Evolutionary conservation across 2,797 vertebrate species (phyloP).

Genomic region (Gymnothorax reevesii): DNA sequence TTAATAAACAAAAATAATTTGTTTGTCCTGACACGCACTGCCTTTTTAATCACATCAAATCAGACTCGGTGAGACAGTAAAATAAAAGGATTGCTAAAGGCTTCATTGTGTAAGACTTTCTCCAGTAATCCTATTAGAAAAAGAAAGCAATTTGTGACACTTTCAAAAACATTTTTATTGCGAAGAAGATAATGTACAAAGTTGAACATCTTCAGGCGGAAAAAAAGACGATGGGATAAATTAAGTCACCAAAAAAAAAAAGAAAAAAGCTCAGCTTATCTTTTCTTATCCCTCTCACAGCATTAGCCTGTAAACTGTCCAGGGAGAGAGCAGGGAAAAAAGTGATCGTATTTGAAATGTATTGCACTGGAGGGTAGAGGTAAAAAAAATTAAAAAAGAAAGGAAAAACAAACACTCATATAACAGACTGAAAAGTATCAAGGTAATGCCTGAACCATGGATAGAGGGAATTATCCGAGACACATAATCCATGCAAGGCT

Average conservation of each 20-base stretch:
- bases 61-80: conserved; percentile 48
- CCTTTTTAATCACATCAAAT: conserved; percentile 48
- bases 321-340: conserved; percentile 22
- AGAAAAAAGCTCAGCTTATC: conserved; percentile 40
- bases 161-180: conserved; percentile 57
- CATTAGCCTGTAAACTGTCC: conserved; percentile 36
- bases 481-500: conserved; percentile 41
- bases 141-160: conserved; percentile 57
- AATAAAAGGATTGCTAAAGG: conserved; percentile 35
- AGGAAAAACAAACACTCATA: not conserved
- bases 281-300: conserved; percentile 38
- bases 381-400: not conserved
- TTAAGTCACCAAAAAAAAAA: conserved; percentile 25
- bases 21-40: not conserved
- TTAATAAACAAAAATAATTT: not conserved
- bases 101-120: conserved; percentile 43
- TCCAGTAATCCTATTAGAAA: conserved; percentile 66
- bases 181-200: conserved; percentile 47
- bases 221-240: conserved; percentile 31
- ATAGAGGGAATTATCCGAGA: conserved; percentile 34
- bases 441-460: conserved; percentile 29
- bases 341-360: conserved; percentile 44
- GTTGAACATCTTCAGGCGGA: conserved; percentile 34
- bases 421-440: conserved; percentile 30
- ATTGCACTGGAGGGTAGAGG: conserved; percentile 28